These are phyloP conservation scores for Chloromyia formosa DNA, from an alignment of 2,888 invertebrate genomes.

Conservation along the genomic window DNA sequence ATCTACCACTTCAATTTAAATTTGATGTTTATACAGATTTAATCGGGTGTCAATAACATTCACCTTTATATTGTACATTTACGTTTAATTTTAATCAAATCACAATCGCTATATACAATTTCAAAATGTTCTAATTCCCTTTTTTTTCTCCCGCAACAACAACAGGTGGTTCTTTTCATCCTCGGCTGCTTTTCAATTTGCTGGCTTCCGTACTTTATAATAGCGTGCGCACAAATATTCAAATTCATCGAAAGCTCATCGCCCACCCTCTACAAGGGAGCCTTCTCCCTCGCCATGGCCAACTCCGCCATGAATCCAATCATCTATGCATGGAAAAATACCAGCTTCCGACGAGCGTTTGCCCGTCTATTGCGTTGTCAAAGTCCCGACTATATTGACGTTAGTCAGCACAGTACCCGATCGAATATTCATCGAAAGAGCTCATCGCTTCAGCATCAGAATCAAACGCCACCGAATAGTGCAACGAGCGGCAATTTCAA, in stretches of 20 bases:
- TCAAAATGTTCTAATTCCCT: slow-evolving; percentile 16
- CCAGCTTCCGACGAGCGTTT: slow-evolving; percentile 79
- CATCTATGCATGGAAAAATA: slow-evolving; percentile 87
- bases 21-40: too few relatives aligned
- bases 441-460: slow-evolving; percentile 48
- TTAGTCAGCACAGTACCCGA: slow-evolving; percentile 51
- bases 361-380: slow-evolving; percentile 73
- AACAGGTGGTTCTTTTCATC: slow-evolving; percentile 78
- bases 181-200: slow-evolving; percentile 82
- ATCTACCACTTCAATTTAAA: too few relatives aligned
- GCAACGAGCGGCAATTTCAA: slow-evolving; percentile 47
- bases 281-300: slow-evolving; percentile 78
- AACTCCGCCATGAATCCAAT: slow-evolving; percentile 84
- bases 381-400: slow-evolving; percentile 68
- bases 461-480: slow-evolving; percentile 47
- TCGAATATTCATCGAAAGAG: slow-evolving; percentile 51
- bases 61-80: too few relatives aligned
- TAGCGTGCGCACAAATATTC: slow-evolving; percentile 71
- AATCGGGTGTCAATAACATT: too few relatives aligned
- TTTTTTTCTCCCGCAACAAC: slow-evolving; percentile 25
- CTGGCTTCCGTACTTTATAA: slow-evolving; percentile 82
- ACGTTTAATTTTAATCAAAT: too few relatives aligned
- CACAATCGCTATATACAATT: too few relatives aligned
- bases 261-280: slow-evolving; percentile 70
- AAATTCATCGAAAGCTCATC: slow-evolving; percentile 66